These are phyloP conservation scores for Microplitis deprimator DNA, from an alignment of 2,888 invertebrate genomes.

Conservation along the genomic window DNA sequence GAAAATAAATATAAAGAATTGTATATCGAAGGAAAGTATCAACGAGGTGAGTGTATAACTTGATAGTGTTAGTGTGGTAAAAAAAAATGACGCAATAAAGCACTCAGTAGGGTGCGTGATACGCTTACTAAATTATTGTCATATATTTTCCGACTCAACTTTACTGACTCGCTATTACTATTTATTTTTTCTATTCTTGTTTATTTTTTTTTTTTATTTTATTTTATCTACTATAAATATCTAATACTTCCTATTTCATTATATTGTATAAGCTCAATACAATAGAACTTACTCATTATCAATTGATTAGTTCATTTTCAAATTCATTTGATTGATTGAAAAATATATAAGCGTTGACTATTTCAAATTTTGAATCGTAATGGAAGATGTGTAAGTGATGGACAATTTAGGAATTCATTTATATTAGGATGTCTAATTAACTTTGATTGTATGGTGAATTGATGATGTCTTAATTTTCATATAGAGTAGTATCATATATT, in stretches of 20 bases:
- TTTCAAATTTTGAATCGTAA: neutral
- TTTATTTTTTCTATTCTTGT: neutral
- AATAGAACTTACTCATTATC: too few relatives aligned
- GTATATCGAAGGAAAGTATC: neutral
- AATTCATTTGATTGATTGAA: too few relatives aligned
- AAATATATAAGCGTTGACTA: too few relatives aligned
- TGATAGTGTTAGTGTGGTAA: constrained; percentile 36
- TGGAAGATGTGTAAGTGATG: neutral
- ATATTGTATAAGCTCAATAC: too few relatives aligned
- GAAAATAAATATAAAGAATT: constrained; percentile 9
- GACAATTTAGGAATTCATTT: neutral
- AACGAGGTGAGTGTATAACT: neutral
- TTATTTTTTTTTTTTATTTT: neutral
- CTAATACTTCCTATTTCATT: too few relatives aligned
- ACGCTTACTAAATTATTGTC: constrained; percentile 66
- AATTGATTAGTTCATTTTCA: too few relatives aligned
- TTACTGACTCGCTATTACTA: neutral
- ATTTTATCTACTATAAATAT: too few relatives aligned
- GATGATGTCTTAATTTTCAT: too few relatives aligned
- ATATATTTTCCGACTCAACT: constrained; percentile 8
- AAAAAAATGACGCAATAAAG: constrained; percentile 68
- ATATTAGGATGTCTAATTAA: neutral
- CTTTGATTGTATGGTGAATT: neutral
- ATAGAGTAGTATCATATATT: too few relatives aligned
- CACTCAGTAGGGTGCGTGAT: constrained; percentile 70